A percentile compares a stretch with the other conserved stretches of the same genome.
phyloP scores from a whole-genome alignment of 2,888 invertebrate genomes.

The Nineta flava region DNA sequence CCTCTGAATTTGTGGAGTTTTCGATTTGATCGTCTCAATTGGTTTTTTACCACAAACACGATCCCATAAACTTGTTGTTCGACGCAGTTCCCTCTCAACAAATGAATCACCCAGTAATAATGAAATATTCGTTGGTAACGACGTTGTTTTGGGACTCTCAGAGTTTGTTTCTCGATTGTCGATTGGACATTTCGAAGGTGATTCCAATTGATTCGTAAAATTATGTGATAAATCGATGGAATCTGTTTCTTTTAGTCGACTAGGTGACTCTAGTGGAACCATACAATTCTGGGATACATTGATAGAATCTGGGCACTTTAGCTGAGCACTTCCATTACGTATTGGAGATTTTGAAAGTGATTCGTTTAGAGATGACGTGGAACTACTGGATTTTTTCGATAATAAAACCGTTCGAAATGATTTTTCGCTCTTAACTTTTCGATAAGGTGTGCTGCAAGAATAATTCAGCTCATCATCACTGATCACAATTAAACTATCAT shows the following conservation, averaged over 20 bases:
- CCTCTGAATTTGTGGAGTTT: not conserved
- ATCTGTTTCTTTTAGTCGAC: not conserved
- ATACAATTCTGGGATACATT: too few species aligned
- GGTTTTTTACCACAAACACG: not conserved
- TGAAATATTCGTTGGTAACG: not conserved
- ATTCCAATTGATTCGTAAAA: not conserved
- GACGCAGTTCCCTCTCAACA: not conserved
- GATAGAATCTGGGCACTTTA: too few species aligned
- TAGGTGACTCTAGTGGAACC: not conserved
- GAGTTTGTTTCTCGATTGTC: not conserved
- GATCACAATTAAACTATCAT: slow-evolving; percentile 22
- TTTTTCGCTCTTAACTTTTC: not conserved
- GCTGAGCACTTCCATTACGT: too few species aligned
- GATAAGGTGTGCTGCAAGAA: slow-evolving; percentile 29
- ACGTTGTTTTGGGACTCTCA: not conserved
- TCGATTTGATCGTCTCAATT: not conserved
- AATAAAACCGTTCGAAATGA: not conserved
- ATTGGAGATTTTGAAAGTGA: too few species aligned
- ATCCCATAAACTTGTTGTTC: not conserved
- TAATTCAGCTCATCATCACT: slow-evolving; percentile 49
- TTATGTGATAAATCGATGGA: not conserved
- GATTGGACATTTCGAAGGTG: not conserved
- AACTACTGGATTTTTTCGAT: not conserved
- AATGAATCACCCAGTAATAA: not conserved
- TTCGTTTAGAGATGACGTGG: not conserved